phyloP scores from a whole-genome alignment of 1,140 invertebrate genomes.

The Phortica variegata region DNA sequence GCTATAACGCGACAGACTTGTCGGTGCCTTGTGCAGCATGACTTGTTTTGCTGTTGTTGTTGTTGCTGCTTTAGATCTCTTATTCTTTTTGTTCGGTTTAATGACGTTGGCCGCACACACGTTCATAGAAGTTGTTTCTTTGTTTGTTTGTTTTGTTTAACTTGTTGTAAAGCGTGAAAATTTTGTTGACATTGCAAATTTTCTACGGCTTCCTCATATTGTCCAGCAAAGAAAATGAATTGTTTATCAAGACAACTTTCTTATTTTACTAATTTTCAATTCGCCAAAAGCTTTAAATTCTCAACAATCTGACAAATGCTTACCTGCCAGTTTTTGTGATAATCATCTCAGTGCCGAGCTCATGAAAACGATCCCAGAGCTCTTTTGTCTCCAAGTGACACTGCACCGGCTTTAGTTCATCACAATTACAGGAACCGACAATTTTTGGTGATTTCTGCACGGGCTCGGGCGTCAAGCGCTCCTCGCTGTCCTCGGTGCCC shows the following conservation, averaged over 20 bases:
- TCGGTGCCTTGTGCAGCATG: not conserved
- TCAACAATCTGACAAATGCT: slow-evolving; percentile 41
- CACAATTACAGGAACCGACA: slow-evolving; percentile 71
- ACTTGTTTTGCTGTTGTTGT: slow-evolving; percentile 9
- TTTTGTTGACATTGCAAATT: slow-evolving; percentile 43
- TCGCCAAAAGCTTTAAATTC: no score
- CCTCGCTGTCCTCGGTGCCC: slow-evolving; percentile 51
- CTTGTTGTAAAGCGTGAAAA: slow-evolving; percentile 29
- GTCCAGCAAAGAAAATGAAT: slow-evolving; percentile 12
- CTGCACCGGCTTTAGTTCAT: slow-evolving; percentile 81
- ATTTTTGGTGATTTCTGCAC: slow-evolving; percentile 54
- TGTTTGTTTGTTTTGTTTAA: slow-evolving; percentile 12
- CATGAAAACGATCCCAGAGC: slow-evolving; percentile 91
- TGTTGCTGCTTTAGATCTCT: no score
- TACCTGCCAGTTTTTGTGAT: slow-evolving; percentile 97
- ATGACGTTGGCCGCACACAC: slow-evolving; percentile 39
- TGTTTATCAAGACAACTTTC: slow-evolving; percentile 12
- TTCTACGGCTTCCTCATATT: not conserved
- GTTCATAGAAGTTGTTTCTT: slow-evolving; percentile 4
- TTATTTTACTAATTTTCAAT: no score
- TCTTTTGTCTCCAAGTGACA: slow-evolving; percentile 94
- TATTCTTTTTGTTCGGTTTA: no score
- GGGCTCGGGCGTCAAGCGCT: slow-evolving; percentile 53
- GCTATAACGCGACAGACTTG: no score
- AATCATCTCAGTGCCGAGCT: slow-evolving; percentile 95